A percentile compares a stretch with the other conserved stretches of the same genome.
Conservation (phyloP, 2,113 vertebrate species). For the Rhodinocichla rosea region DNA sequence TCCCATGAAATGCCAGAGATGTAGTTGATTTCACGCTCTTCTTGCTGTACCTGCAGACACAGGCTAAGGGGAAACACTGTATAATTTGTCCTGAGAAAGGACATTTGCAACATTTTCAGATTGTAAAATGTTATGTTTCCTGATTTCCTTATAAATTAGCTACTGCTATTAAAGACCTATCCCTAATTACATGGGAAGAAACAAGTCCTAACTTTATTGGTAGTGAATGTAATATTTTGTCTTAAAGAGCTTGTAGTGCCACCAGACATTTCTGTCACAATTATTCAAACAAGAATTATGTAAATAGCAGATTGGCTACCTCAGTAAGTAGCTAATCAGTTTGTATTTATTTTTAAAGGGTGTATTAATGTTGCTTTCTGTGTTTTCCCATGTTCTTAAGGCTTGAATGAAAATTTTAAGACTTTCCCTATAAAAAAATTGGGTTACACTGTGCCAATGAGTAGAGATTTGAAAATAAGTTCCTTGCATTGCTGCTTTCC, state of each 20-base stretch:
- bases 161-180: not conserved
- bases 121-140: not conserved
- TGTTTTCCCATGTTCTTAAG: not conserved
- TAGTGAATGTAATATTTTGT: not conserved
- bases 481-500: not conserved
- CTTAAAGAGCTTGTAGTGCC: not conserved
- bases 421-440: not conserved
- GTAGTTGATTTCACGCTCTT: fast-evolving
- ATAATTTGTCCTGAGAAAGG: not conserved
- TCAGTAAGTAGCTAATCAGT: slow-evolving; percentile 17
- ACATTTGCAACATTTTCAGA: not conserved
- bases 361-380: not conserved
- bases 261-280: not conserved
- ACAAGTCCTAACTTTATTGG: not conserved
- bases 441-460: not conserved
- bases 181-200: not conserved
- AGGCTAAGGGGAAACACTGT: not conserved
- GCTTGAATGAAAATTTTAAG: not conserved
- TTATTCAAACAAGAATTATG: not conserved
- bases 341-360: not conserved
- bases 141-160: not conserved
- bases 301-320: not conserved
- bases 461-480: not conserved
- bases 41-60: not conserved
- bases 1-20: not conserved